Evolutionary conservation across 2,113 vertebrate genomes (phyloP), one percentile per base, ranked within the genome.

Genomic region (Pedetes capensis): DNA sequence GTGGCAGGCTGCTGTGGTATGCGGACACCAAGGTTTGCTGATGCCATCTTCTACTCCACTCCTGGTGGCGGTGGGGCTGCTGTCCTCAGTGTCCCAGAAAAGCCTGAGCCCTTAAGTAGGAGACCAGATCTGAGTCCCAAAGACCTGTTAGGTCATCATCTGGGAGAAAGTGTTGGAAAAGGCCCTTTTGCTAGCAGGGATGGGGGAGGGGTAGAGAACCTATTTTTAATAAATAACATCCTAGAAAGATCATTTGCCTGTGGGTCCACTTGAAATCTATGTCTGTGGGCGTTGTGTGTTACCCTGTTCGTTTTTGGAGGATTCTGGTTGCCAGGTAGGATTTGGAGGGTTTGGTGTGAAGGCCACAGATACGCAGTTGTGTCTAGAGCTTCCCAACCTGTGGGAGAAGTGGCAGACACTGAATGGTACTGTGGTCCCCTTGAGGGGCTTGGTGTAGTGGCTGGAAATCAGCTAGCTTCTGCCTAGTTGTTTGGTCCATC

Each of bases 141-240:
- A 32, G 8, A 37, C 44, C 68, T 57, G 1, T 42, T 39, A 8
- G 6, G 20, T 87, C 34, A 72, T 87, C 13, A 12, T 47, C 55
- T 75, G 64, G 71, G 80, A 4, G 49, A 63, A 51, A 85, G 18
- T 16, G 6, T 72, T 37, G 53, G 79, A 37, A 44, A 86, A 61
- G 91, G 55, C 61, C 39, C 14, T 53, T 93, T 44, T 32, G 55
- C 49, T 61, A 14, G 69, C 79, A 39, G 13, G 49, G 32, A 2
- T 29, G 27, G 61, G 20, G 29, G 49, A 42, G 69, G 42, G 66
- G 11, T 1, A 57, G 23, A 82, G 20, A 61, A 32, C 59, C 64
- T 81, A 42, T 96, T 96, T 97, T 97, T 81, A 96, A 96, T 97
- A 97, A 95, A 94, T 59, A 61, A 53, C 13, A 3, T 59, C 42